phyloP scores from a whole-genome alignment of 1,140 invertebrate species.

The Lordiphosa stackelbergi region DNA sequence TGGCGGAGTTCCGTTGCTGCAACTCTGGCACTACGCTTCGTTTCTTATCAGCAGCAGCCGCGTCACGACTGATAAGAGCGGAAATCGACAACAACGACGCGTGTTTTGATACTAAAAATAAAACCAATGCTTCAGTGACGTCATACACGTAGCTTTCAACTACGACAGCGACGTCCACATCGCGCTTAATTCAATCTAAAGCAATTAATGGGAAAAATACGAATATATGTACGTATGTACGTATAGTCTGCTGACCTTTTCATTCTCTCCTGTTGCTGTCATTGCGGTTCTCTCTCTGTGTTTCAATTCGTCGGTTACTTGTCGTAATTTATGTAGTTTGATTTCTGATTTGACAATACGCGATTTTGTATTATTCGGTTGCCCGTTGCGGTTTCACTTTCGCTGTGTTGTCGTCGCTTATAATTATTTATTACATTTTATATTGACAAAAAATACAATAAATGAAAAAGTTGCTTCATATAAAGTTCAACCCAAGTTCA shows the following conservation, averaged over 20 bases:
- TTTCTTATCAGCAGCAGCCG: constrained; percentile 19
- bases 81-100: constrained; percentile 27
- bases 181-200: constrained; percentile 71
- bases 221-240: neutral
- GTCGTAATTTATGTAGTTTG: constrained; percentile 46
- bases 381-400: constrained; percentile 50
- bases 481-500: constrained; percentile 58
- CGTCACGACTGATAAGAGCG: constrained; percentile 52
- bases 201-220: constrained; percentile 60
- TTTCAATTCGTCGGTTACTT: constrained; percentile 8
- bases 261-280: constrained; percentile 1
- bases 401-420: constrained; percentile 35
- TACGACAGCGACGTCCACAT: neutral
- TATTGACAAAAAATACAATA: constrained; percentile 25
- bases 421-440: constrained; percentile 23
- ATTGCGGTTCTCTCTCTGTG: neutral
- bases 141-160: constrained; percentile 38
- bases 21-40: constrained; percentile 7
- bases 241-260: constrained; percentile 50
- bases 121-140: constrained; percentile 33
- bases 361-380: constrained; percentile 40
- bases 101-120: constrained; percentile 36
- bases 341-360: constrained; percentile 57
- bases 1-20: constrained; percentile 2
- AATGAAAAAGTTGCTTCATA: constrained; percentile 50